Conservation (phyloP, 2,113 vertebrate genomes). For the Hyla sarda region DNA sequence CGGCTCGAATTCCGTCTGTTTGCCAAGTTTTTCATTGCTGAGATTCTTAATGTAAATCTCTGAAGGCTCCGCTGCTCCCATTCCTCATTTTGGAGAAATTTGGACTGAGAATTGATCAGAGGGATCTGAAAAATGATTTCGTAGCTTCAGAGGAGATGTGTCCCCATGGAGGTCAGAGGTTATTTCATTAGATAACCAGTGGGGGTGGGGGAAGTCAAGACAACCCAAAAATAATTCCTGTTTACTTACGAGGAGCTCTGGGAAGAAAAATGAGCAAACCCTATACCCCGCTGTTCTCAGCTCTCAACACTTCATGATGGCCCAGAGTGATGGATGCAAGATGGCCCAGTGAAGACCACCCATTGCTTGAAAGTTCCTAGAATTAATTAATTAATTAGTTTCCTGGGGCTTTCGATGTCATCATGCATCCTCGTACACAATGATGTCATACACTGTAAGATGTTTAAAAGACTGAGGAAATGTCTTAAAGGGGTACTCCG, state of each 20-base stretch:
- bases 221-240: background rate
- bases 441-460: too few relatives aligned
- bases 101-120: constrained; percentile 13
- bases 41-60: constrained; percentile 19
- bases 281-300: background rate
- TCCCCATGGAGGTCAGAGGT: background rate
- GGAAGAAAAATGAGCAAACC: background rate
- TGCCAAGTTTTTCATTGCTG: constrained; percentile 45
- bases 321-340: background rate
- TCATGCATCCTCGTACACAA: background rate
- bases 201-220: background rate
- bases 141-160: background rate
- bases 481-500: too few relatives aligned
- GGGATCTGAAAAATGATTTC: background rate
- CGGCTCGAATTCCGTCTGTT: background rate
- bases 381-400: too few relatives aligned
- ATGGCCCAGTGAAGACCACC: background rate
- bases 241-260: background rate
- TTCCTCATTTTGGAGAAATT: background rate
- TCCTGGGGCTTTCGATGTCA: background rate
- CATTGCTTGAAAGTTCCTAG: background rate
- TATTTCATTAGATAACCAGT: background rate
- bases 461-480: too few relatives aligned
- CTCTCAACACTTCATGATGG: background rate
- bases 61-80: background rate